Percentiles rank a stretch among this genome's conserved stretches.
phyloP scores from a whole-genome alignment of 2,113 vertebrate species.

The Trinectes maculatus region DNA sequence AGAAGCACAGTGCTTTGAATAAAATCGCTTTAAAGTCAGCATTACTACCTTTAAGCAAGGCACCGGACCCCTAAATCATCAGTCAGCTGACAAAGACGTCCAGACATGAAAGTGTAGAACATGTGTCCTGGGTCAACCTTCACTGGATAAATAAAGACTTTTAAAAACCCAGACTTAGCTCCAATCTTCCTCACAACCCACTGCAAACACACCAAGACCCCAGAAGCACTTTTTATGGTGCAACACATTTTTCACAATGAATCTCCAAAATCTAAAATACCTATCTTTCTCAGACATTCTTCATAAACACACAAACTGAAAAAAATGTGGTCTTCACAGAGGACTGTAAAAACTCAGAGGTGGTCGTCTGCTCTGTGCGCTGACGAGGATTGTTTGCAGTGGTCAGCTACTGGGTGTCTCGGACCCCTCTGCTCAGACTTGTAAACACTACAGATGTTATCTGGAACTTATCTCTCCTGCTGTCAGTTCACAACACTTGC shows the following conservation, averaged over 20 bases:
- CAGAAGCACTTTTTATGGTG: conserved; percentile 31
- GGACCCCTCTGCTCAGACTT: background rate
- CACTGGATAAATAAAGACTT: conserved; percentile 43
- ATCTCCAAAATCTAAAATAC: conserved; percentile 31
- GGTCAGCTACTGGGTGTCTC: conserved; percentile 40
- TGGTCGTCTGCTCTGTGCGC: conserved; percentile 48
- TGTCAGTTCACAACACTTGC: background rate
- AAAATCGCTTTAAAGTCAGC: conserved; percentile 18
- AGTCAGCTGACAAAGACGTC: conserved; percentile 35
- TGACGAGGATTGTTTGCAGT: conserved; percentile 47
- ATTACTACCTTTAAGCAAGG: conserved; percentile 44
- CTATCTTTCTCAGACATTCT: conserved; percentile 22
- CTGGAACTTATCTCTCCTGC: conserved; percentile 4
- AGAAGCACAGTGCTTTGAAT: conserved; percentile 35
- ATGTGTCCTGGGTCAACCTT: conserved; percentile 36
- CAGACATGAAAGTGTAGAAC: conserved; percentile 40
- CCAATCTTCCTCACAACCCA: conserved; percentile 30
- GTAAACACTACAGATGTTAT: conserved; percentile 38
- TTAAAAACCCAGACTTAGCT: conserved; percentile 19
- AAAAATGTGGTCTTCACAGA: conserved; percentile 9
- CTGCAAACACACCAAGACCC: conserved; percentile 35
- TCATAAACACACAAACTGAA: conserved; percentile 36
- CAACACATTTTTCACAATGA: conserved; percentile 36
- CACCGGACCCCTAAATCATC: conserved; percentile 17
- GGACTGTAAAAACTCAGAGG: conserved; percentile 59